Conservation (phyloP, 2,113 vertebrate species). For the Lepus americanus region DNA sequence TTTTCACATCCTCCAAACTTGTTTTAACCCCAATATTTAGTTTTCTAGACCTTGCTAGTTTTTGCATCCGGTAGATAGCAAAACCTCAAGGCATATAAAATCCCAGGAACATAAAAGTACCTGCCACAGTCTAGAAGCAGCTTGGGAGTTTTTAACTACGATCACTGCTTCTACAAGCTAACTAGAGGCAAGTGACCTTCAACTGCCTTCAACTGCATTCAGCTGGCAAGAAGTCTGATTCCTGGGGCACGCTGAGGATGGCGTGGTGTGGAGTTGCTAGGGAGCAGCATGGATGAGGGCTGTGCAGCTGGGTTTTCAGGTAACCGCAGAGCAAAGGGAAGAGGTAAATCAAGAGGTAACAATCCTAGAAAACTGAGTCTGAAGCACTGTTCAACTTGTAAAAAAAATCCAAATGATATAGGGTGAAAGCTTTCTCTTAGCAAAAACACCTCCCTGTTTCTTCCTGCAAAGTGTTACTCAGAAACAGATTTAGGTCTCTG, state of each 20-base stretch:
- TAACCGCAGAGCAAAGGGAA: slow-evolving; percentile 8
- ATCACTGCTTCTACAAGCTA: neutral
- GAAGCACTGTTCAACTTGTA: neutral
- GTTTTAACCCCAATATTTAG: slow-evolving; percentile 24
- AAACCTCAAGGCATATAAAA: neutral
- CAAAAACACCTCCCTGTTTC: neutral
- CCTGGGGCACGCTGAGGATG: neutral
- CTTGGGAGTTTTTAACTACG: neutral
- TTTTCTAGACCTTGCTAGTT: slow-evolving; percentile 9
- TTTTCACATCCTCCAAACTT: neutral
- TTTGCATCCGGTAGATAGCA: neutral
- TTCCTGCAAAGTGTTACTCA: neutral
- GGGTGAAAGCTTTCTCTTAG: neutral
- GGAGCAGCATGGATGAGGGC: neutral
- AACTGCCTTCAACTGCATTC: neutral
- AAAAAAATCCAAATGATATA: neutral
- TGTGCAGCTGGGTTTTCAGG: slow-evolving; percentile 42
- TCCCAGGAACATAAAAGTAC: slow-evolving; percentile 29
- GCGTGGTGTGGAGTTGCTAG: slow-evolving; percentile 7
- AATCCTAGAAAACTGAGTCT: slow-evolving; percentile 1
- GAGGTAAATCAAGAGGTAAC: neutral
- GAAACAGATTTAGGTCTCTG: neutral
- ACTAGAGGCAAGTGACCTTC: slow-evolving; percentile 9
- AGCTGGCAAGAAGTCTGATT: slow-evolving; percentile 36
- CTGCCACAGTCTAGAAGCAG: neutral